These are phyloP conservation scores for Paelopatides confundens DNA, from an alignment of 53 echinoderm and acorn worm genomes.

Conservation along the genomic window DNA sequence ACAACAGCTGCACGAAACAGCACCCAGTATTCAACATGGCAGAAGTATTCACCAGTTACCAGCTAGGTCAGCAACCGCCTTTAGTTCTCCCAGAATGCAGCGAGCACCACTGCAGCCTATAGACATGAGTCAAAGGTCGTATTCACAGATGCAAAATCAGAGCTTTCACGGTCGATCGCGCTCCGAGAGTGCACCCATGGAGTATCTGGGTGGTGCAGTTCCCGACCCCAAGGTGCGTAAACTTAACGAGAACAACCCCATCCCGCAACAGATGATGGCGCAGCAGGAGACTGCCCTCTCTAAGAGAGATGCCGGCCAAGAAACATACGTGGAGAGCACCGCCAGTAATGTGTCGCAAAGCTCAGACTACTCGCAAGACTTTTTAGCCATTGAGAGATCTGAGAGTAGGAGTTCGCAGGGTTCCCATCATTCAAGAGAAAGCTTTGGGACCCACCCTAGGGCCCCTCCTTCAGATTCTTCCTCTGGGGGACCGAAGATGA, in stretches of 20 bases:
- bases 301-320: slow-evolving; percentile 13
- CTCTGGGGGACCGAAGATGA: not conserved
- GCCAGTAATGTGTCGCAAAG: slow-evolving; percentile 66
- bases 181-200: slow-evolving; percentile 91
- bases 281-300: not conserved
- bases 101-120: slow-evolving; percentile 64
- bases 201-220: slow-evolving; percentile 36
- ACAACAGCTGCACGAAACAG: slow-evolving; percentile 67
- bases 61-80: slow-evolving; percentile 44
- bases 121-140: slow-evolving; percentile 60
- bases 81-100: slow-evolving; percentile 63
- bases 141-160: slow-evolving; percentile 52
- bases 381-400: slow-evolving; percentile 39
- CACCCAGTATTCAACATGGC: slow-evolving; percentile 56
- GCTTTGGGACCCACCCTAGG: slow-evolving; percentile 52
- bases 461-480: not conserved
- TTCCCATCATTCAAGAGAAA: slow-evolving; percentile 67
- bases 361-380: slow-evolving; percentile 67
- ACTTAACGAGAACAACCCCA: slow-evolving; percentile 33
- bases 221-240: slow-evolving; percentile 47
- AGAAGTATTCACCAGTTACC: slow-evolving; percentile 55
- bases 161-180: slow-evolving; percentile 75
- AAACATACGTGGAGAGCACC: slow-evolving; percentile 48
- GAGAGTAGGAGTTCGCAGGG: slow-evolving; percentile 68
- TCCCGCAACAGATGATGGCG: not conserved